Percentiles rank a stretch among this genome's conserved stretches.
These are phyloP conservation scores for Sycophaga agraensis DNA, from an alignment of 1,140 invertebrate genomes.

Conservation along the genomic window DNA sequence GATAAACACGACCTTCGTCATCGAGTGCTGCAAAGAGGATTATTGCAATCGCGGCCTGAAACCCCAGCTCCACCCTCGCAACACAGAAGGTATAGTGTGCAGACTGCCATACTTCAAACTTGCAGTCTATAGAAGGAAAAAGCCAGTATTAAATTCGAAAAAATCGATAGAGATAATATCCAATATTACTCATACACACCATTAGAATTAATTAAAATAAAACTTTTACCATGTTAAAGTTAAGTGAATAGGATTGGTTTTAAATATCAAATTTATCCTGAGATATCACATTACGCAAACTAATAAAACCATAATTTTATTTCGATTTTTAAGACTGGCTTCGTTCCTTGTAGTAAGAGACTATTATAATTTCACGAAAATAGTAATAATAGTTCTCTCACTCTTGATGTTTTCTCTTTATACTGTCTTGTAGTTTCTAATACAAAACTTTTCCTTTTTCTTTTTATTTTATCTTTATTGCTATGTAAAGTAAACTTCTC, in stretches of 20 bases:
- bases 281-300: too few species aligned
- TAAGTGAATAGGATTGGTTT: too few species aligned
- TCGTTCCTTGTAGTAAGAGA: slow-evolving; percentile 11
- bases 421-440: not conserved
- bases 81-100: slow-evolving; percentile 54
- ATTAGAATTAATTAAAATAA: too few species aligned
- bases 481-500: not conserved
- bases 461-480: slow-evolving; percentile 4
- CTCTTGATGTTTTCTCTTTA: slow-evolving; percentile 1
- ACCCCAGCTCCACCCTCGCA: slow-evolving; percentile 56
- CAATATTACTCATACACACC: too few species aligned
- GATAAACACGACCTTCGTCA: slow-evolving; percentile 61
- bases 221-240: too few species aligned
- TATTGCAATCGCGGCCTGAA: slow-evolving; percentile 65
- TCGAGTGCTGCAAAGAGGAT: slow-evolving; percentile 70
- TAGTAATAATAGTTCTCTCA: not conserved
- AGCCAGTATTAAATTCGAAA: too few species aligned
- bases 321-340: too few species aligned
- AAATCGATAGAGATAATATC: too few species aligned
- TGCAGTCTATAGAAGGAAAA: too few species aligned
- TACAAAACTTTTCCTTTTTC: not conserved
- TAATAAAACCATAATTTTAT: too few species aligned
- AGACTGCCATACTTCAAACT: too few species aligned
- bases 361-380: slow-evolving; percentile 9
- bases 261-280: too few species aligned